phyloP scores from a whole-genome alignment of 2,888 invertebrate genomes.

The Epicampocera succincta region DNA sequence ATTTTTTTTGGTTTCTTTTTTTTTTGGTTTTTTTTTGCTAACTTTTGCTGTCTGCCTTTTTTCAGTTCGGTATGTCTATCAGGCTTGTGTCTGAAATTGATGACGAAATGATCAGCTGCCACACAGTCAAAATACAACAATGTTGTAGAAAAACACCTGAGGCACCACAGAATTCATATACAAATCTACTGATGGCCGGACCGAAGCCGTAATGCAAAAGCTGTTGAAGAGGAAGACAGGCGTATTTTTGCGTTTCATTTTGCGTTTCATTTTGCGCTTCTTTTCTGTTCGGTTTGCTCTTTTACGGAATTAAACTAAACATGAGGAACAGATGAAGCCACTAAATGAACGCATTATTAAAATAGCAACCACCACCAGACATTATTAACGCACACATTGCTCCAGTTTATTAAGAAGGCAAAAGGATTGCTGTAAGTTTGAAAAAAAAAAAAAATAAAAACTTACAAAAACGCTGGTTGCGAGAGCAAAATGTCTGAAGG shows the following conservation, averaged over 20 bases:
- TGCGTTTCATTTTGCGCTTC: no score
- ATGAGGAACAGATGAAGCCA: conserved; percentile 60
- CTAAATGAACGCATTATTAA: conserved; percentile 59
- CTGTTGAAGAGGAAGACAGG: conserved; percentile 24
- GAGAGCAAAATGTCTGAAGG: conserved; percentile 10
- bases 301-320: conserved; percentile 21
- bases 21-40: conserved; percentile 21
- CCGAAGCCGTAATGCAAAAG: conserved; percentile 17
- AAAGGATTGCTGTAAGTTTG: background rate
- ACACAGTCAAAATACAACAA: conserved; percentile 33
- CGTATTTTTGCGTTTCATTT: conserved; percentile 2
- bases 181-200: conserved; percentile 3
- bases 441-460: no score
- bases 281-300: no score
- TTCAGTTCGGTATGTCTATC: background rate
- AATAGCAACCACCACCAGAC: conserved; percentile 55
- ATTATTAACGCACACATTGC: conserved; percentile 31
- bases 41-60: conserved; percentile 2
- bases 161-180: conserved; percentile 37
- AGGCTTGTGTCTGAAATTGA: conserved; percentile 32
- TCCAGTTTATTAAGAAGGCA: background rate
- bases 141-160: conserved; percentile 64
- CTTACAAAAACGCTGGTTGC: conserved; percentile 44
- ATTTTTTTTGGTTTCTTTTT: no score
- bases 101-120: conserved; percentile 54